Evolutionary conservation across 2,888 invertebrate species (phyloP), one percentile per base, ranked within the genome.

Genomic region (Phaonia tiefii): DNA sequence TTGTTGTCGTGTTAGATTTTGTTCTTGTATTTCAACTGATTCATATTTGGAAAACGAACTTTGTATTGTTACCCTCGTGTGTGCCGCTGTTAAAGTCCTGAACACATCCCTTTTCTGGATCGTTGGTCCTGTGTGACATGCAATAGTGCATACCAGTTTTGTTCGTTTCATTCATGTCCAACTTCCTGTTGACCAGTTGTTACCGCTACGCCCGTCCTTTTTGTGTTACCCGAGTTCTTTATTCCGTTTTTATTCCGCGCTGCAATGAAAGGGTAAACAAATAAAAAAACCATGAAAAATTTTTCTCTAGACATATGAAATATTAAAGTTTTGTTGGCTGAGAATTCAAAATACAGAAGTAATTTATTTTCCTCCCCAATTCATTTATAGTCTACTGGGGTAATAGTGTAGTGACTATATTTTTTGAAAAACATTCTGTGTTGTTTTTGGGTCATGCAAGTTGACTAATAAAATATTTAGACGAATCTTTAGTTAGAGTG

Each of bases 171-270:
- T 72, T 75, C 72, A 72, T 78, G 75, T 72, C 71, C 51, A 67
- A 75, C 78, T 67, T 81, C 77, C 80, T 77, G 80, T 75, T 81
- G 81, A 75, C 75, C 78, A 60, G 56, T 58, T 10, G 20, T 15
- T 13, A 51, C 31, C 37, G 15, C 1, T 15, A 17, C 58, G 44
- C 15, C 22, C 11, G 44, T 31, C 13, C 37, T 13, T 65, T 20
- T 46, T n/a, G n/a, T n/a, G 39, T 75, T 25, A 20, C n/a, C 22
- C 26, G 22, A 20, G 44, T 31, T 8, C 31, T 31, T n/a, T n/a
- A n/a, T n/a, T n/a, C n/a, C n/a, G n/a, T 31, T 31, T 31, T 31
- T 3, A 31, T 3, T 31, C 31, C 31, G 31, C 13, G 17, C 74
- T 78, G 74, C 26, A 78, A 75, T n/a, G 31, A 70, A 70, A 70